These are phyloP conservation scores for Grammomys surdaster DNA, from an alignment of 2,113 vertebrate genomes.

Conservation along the genomic window DNA sequence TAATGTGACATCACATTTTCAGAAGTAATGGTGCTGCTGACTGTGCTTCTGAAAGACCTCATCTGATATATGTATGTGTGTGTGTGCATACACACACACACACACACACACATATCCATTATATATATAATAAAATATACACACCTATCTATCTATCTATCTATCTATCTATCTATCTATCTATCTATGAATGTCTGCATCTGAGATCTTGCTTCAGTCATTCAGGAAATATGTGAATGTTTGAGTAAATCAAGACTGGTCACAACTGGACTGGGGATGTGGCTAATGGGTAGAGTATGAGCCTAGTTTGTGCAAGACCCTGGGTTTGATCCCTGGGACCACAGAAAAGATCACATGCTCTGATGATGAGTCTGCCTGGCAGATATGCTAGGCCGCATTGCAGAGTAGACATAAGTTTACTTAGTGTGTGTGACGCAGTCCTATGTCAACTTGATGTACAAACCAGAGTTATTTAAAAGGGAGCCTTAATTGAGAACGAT, in stretches of 20 bases:
- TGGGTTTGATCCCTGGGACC: not conserved
- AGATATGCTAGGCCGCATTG: not conserved
- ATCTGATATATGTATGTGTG: not conserved
- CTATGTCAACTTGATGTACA: not conserved
- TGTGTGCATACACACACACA: too few species aligned
- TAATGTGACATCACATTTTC: not conserved
- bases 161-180: too few species aligned
- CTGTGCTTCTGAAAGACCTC: not conserved
- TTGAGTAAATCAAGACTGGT: not conserved
- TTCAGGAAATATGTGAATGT: not conserved
- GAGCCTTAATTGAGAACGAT: not conserved
- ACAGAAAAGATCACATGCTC: not conserved
- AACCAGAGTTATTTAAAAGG: not conserved
- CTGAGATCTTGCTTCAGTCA: not conserved
- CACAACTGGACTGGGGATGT: not conserved
- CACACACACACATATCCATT: not conserved
- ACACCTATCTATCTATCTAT: too few species aligned
- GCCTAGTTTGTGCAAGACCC: not conserved
- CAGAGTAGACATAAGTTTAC: not conserved
- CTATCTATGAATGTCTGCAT: not conserved
- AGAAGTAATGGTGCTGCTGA: not conserved
- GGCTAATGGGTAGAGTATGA: not conserved
- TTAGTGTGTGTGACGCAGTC: not conserved
- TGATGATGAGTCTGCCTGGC: not conserved
- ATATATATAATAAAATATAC: too few species aligned